These are phyloP conservation scores for Leptoteleia sp. DNA, from an alignment of 1,140 invertebrate genomes.

Conservation along the genomic window DNA sequence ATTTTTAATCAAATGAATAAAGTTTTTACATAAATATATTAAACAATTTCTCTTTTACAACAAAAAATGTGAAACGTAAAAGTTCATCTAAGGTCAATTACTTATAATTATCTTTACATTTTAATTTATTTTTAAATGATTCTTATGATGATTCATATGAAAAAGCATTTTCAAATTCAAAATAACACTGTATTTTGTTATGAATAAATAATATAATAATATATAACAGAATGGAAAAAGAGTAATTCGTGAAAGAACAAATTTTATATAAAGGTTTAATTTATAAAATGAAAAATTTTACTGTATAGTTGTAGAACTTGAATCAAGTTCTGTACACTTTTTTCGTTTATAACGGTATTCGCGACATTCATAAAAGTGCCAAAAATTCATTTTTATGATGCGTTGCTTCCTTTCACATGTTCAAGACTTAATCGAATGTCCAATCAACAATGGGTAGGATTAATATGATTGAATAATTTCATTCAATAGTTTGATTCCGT, in stretches of 20 bases:
- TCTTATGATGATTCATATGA: conserved; percentile 4
- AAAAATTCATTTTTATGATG: conserved; percentile 28
- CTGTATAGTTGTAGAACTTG: conserved; percentile 27
- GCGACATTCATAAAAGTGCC: conserved; percentile 21
- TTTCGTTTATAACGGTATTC: conserved; percentile 4
- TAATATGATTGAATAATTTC: no score
- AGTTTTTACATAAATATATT: conserved; percentile 13
- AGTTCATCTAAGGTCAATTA: conserved; percentile 7
- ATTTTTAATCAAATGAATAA: conserved; percentile 10
- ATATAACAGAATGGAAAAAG: background rate
- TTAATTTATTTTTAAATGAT: conserved; percentile 5
- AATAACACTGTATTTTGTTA: conserved; percentile 23
- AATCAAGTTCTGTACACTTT: conserved; percentile 21
- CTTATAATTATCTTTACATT: conserved; percentile 1
- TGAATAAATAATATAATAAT: conserved; percentile 19
- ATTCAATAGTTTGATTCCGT: no score
- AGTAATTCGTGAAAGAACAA: conserved; percentile 9
- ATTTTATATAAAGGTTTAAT: conserved; percentile 5
- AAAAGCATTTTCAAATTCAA: conserved; percentile 3
- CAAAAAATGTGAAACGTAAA: background rate
- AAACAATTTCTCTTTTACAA: conserved; percentile 5
- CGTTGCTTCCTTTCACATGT: background rate
- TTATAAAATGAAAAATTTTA: background rate
- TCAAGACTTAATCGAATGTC: background rate
- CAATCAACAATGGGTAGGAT: no score